These are phyloP conservation scores for Asbolus verrucosus DNA, from an alignment of 1,140 invertebrate genomes.

Conservation along the genomic window DNA sequence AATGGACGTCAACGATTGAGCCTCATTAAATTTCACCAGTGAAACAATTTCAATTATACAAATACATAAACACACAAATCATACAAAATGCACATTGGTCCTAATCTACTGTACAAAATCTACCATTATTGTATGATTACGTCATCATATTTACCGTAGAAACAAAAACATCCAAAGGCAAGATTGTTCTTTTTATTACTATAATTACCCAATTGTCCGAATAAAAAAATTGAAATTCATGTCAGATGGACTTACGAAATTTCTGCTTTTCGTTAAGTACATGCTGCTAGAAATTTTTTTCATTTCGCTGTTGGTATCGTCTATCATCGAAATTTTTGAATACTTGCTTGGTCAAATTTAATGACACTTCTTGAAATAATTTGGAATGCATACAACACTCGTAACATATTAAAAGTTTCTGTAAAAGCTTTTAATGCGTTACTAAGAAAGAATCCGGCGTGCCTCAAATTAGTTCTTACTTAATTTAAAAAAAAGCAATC, in stretches of 20 bases:
- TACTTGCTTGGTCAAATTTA: too few relatives aligned
- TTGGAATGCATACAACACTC: too few relatives aligned
- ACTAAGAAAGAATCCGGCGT: too few relatives aligned
- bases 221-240: conserved; percentile 6
- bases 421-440: too few relatives aligned
- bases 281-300: neutral
- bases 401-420: too few relatives aligned
- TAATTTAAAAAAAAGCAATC: conserved; percentile 8
- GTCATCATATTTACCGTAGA: conserved; percentile 11
- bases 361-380: too few relatives aligned
- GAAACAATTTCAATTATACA: too few relatives aligned
- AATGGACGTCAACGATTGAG: conserved; percentile 45
- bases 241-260: conserved; percentile 1
- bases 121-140: conserved; percentile 33
- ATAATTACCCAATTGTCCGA: conserved; percentile 17
- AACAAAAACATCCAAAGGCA: conserved; percentile 31
- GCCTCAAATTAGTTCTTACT: too few relatives aligned
- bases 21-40: conserved; percentile 17
- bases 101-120: conserved; percentile 45
- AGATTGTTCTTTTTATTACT: conserved; percentile 39
- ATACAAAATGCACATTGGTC: conserved; percentile 44
- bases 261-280: conserved; percentile 34
- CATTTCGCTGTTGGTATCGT: too few relatives aligned
- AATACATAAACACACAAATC: too few relatives aligned
- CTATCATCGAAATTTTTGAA: too few relatives aligned